phyloP scores from a whole-genome alignment of 2,888 invertebrate species.

The Mimas tiliae region DNA sequence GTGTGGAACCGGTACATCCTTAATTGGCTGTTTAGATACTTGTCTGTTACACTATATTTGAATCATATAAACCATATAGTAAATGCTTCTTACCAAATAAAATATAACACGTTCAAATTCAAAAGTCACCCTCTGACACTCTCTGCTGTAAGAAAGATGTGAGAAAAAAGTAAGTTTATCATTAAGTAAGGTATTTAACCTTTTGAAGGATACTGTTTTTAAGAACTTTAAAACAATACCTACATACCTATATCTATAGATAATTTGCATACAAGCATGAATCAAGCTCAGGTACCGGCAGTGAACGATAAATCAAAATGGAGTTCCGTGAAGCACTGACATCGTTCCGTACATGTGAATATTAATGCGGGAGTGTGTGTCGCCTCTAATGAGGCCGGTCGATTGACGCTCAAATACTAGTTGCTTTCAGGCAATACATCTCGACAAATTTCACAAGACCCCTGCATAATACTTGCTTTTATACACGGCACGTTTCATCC shows the following conservation, averaged over 20 bases:
- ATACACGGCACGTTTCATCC: slow-evolving; percentile 5
- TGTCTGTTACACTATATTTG: too few species aligned
- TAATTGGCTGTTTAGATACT: too few species aligned
- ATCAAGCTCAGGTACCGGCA: slow-evolving; percentile 23
- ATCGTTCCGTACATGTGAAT: slow-evolving; percentile 37
- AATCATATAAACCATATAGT: too few species aligned
- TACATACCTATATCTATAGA: background rate
- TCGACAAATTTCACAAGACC: slow-evolving; percentile 20
- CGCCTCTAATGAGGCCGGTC: slow-evolving; percentile 33
- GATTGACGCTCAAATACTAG: slow-evolving; percentile 26
- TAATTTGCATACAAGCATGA: slow-evolving; percentile 18
- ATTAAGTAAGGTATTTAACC: too few species aligned
- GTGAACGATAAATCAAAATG: slow-evolving; percentile 35
- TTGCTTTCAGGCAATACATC: slow-evolving; percentile 14
- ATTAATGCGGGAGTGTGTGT: slow-evolving; percentile 36
- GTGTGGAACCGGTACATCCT: too few species aligned
- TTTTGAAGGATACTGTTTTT: too few species aligned
- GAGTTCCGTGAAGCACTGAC: slow-evolving; percentile 36
- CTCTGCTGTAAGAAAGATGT: too few species aligned
- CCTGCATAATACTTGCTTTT: background rate
- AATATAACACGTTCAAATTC: too few species aligned
- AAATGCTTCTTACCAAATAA: too few species aligned
- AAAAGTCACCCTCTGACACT: too few species aligned
- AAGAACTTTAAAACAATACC: background rate
- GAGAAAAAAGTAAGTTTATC: too few species aligned